phyloP scores from a whole-genome alignment of 1,140 invertebrate genomes.

The Euglossa dilemma region DNA sequence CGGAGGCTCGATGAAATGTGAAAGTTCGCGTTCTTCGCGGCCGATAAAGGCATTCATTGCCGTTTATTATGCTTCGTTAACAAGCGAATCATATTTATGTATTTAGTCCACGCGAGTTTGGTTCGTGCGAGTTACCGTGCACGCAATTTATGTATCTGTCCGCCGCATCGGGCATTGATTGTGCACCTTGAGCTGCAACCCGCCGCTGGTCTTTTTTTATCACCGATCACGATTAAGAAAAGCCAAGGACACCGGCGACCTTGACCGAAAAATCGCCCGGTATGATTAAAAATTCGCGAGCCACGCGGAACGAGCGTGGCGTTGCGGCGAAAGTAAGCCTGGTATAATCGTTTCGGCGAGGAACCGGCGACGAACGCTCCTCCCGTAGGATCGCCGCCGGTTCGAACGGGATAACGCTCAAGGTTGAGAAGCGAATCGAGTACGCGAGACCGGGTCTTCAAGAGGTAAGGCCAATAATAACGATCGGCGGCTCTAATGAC shows the following conservation, averaged over 20 bases:
- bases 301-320: constrained; percentile 6
- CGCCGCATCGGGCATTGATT: constrained; percentile 43
- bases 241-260: constrained; percentile 43
- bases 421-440: constrained; percentile 58
- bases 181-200: constrained; percentile 29
- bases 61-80: constrained; percentile 45
- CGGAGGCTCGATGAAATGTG: constrained; percentile 28
- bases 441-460: constrained; percentile 36
- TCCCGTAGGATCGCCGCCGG: constrained; percentile 10
- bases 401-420: constrained; percentile 53
- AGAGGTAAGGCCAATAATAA: constrained; percentile 65
- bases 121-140: constrained; percentile 20
- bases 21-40: constrained; percentile 40
- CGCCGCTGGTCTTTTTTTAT: constrained; percentile 28
- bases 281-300: constrained; percentile 47
- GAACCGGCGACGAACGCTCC: neutral
- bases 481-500: constrained; percentile 65
- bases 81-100: constrained; percentile 47
- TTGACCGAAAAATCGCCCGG: constrained; percentile 64
- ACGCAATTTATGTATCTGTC: constrained; percentile 57
- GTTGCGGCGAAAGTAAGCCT: neutral
- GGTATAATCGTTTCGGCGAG: neutral
- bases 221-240: constrained; percentile 48
- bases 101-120: constrained; percentile 54
- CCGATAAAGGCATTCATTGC: constrained; percentile 28